A percentile compares a stretch with the other conserved stretches of the same genome.
Evolutionary conservation across 92 coral and sea anemone species (phyloP).

Genomic region (Metridium senile): DNA sequence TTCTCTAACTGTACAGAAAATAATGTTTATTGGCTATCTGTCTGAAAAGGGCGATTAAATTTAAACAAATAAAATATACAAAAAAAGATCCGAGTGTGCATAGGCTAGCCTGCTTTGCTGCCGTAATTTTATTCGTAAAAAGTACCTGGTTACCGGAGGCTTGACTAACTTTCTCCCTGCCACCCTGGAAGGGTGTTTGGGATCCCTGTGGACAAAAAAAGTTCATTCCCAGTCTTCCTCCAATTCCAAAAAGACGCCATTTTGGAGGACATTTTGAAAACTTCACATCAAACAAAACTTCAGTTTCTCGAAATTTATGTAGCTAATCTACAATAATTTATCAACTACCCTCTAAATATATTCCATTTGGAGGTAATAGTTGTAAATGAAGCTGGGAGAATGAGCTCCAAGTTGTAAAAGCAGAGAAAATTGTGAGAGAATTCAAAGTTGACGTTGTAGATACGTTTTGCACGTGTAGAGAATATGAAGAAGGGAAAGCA

Average conservation of each 20-base stretch:
- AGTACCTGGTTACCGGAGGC: too few relatives aligned
- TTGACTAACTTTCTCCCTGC: too few relatives aligned
- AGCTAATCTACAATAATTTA: neutral
- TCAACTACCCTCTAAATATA: neutral
- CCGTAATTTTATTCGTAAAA: too few relatives aligned
- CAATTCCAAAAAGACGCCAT: neutral
- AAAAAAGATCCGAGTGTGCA: too few relatives aligned
- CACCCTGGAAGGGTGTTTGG: neutral
- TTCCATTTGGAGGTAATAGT: neutral
- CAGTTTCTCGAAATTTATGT: neutral
- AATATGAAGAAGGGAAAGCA: slow-evolving; percentile 65
- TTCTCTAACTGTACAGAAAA: too few relatives aligned
- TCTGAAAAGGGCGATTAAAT: too few relatives aligned
- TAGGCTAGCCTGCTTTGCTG: too few relatives aligned
- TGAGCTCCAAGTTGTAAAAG: neutral
- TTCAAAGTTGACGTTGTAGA: slow-evolving; percentile 11
- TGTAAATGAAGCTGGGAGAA: neutral
- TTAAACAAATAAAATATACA: too few relatives aligned
- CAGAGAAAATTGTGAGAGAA: neutral
- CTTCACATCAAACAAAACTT: neutral
- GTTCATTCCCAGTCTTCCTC: slow-evolving; percentile 1
- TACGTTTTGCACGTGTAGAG: slow-evolving; percentile 21
- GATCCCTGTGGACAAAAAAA: neutral
- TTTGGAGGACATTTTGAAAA: neutral
- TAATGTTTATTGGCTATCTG: too few relatives aligned